These are phyloP conservation scores for Pterostichus madidus DNA, from an alignment of 2,888 invertebrate genomes.

Conservation along the genomic window DNA sequence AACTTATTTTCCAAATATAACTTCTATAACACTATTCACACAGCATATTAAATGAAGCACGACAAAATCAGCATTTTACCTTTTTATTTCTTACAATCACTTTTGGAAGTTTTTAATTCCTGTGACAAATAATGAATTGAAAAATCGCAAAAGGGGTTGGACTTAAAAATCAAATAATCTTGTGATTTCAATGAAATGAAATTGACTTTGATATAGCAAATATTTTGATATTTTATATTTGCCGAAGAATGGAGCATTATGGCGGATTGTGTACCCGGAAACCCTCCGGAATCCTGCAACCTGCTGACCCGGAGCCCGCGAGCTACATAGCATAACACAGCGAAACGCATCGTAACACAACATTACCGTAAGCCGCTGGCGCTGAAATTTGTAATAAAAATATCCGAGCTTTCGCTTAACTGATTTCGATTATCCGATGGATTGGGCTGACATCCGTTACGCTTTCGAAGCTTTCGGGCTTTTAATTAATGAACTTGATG, in stretches of 20 bases:
- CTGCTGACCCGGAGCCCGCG: constrained; percentile 21
- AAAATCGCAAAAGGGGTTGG: neutral
- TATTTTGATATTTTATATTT: constrained; percentile 37
- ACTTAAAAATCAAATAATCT: too few species aligned
- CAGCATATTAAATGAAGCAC: too few species aligned
- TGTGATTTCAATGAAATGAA: neutral
- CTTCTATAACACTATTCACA: too few species aligned
- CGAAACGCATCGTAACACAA: constrained; percentile 6
- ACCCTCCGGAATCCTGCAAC: constrained; percentile 20
- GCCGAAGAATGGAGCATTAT: constrained; percentile 3
- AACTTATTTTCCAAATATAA: too few species aligned
- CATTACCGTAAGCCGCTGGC: constrained; percentile 35
- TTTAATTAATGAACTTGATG: constrained; percentile 54
- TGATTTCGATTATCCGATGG: constrained; percentile 48
- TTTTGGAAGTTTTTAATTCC: neutral
- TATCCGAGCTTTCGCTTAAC: constrained; percentile 32
- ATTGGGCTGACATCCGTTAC: constrained; percentile 23
- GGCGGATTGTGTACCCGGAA: constrained; percentile 23
- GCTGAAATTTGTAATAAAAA: constrained; percentile 45
- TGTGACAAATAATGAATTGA: neutral
- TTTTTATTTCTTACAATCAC: too few species aligned
- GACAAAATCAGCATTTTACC: too few species aligned
- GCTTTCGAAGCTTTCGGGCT: constrained; percentile 30
- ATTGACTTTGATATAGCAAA: constrained; percentile 31
- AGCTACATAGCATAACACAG: neutral